Evolutionary conservation across 2,113 vertebrate genomes (phyloP), one percentile per base, ranked within the genome.

Genomic region (Dipodomys merriami): DNA sequence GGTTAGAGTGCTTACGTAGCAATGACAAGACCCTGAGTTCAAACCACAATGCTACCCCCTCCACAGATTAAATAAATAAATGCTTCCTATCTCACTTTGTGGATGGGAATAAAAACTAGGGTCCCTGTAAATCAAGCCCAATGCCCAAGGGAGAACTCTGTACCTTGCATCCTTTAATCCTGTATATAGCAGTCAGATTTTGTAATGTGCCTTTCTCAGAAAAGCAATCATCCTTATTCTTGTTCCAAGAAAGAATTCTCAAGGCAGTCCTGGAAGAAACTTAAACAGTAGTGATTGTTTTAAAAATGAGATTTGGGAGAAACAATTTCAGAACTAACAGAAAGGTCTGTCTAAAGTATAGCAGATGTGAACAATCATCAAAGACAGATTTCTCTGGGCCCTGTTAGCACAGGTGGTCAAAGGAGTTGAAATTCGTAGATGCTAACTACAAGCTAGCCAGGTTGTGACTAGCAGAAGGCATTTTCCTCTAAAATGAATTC

Each of bases 241-340:
- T 92, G 69, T 92, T 96, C 83, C 74, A 77, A 88, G 89, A 95
- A 90, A 89, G 57, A 92, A 96, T 90, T 93, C 93, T 94, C 90
- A 78, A 78, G 86, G 89, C 64, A 19, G 91, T 91, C 92, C 60
- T 93, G 86, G 53, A 90, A 88, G 91, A 92, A 96, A 95, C 91
- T 93, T 93, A 64, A 82, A 91, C 88, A 77, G 82, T 79, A 88
- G 86, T 92, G 95, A 96, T 95, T 92, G 91, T 94, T 95, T 92
- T 95, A 92, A 96, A 95, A 96, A 96, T 90, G 83, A 96, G 91
- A 92, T 92, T 87, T 94, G 86, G 74, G 79, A 85, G 79, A 92
- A 96, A 81, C 64, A 73, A 90, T 90, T 93, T 96, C 91, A 77
- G 89, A 84, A 78, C 90, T 90, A 82, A 39, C 84, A n/a, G 78